Conservation (phyloP, 2,797 vertebrate genomes). For the Xenopus petersii region DNA sequence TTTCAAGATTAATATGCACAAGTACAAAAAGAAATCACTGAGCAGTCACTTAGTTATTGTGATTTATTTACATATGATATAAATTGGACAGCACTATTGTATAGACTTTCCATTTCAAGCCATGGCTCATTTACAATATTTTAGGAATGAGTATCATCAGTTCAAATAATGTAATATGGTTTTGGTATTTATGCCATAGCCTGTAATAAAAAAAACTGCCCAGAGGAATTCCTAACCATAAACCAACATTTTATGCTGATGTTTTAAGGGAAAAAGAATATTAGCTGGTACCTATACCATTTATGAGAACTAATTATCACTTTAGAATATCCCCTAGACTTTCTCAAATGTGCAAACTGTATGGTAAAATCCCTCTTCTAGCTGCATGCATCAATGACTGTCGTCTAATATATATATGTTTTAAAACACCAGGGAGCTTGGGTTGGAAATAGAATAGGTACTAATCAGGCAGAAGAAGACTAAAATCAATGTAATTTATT, state of each 20-base stretch:
- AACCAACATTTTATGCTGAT: background rate
- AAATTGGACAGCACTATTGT: too few species aligned
- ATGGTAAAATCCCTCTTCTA: conserved; percentile 1
- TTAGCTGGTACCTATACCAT: background rate
- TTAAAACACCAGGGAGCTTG: conserved; percentile 10
- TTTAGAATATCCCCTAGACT: background rate
- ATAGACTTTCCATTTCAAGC: too few species aligned
- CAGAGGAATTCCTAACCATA: too few species aligned
- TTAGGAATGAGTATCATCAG: too few species aligned
- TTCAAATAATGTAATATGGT: too few species aligned
- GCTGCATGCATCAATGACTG: conserved; percentile 12
- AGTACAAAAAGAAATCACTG: too few species aligned
- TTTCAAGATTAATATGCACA: too few species aligned
- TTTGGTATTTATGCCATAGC: too few species aligned
- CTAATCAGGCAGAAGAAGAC: conserved; percentile 41
- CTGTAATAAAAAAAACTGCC: too few species aligned
- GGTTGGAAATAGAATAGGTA: conserved; percentile 32
- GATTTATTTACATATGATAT: too few species aligned
- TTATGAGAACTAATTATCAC: background rate
- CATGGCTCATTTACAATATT: too few species aligned
- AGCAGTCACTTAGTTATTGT: too few species aligned
- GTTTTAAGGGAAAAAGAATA: background rate
- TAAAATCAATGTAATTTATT: conserved; percentile 43
- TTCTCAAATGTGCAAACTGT: background rate
- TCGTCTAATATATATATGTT: conserved; percentile 16